Conservation (phyloP, 2,888 invertebrate genomes). For the Epinotia ramella region DNA sequence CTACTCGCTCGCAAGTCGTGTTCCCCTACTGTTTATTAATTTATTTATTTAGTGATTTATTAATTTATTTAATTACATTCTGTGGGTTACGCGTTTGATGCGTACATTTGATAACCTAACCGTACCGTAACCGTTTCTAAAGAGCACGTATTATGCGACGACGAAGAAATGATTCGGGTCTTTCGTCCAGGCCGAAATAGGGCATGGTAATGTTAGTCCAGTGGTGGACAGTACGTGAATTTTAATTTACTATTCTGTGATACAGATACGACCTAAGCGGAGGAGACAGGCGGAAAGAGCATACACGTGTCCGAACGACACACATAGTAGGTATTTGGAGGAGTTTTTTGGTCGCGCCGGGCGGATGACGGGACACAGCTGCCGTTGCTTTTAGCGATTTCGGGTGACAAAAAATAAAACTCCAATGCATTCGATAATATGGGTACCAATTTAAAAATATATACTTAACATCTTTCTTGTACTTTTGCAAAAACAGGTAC, state of each 20-base stretch:
- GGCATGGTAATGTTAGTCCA: background rate
- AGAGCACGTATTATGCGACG: no score
- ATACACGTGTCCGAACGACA: conserved; percentile 6
- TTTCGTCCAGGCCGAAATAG: no score
- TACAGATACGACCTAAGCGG: background rate
- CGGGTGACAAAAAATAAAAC: conserved; percentile 20
- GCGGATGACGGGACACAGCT: conserved; percentile 47
- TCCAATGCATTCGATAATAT: background rate
- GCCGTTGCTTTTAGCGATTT: conserved; percentile 44
- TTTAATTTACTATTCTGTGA: background rate
- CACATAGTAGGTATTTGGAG: conserved; percentile 6
- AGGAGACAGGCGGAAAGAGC: conserved; percentile 5
- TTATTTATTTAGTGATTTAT: no score
- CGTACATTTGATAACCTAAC: no score
- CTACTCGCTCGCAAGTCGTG: no score
- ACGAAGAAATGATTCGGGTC: no score
- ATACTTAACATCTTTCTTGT: background rate
- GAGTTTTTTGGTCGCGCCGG: conserved; percentile 27
- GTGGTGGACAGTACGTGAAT: background rate
- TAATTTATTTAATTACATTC: no score
- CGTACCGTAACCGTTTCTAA: no score
- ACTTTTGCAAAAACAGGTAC: background rate
- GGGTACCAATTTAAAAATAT: background rate
- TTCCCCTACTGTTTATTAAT: no score
- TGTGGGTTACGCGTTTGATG: no score